Evolutionary conservation across 2,113 vertebrate species (phyloP).

Genomic region (Prolemur simus): DNA sequence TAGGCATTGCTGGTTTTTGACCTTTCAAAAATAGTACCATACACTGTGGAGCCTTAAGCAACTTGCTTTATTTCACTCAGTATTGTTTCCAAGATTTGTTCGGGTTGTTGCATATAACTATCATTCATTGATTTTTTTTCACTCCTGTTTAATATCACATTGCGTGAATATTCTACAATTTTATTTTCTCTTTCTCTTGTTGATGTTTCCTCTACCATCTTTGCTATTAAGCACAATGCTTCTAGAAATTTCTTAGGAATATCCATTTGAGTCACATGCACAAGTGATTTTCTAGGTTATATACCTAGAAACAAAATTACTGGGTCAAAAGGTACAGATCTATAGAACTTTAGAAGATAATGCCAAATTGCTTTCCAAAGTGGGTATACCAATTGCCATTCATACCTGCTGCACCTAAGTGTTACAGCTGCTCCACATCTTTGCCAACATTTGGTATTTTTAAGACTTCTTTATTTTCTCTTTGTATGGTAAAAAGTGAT

Average conservation of each 20-base stretch:
- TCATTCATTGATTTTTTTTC: neutral
- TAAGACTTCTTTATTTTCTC: neutral
- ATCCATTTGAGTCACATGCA: neutral
- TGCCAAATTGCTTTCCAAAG: neutral
- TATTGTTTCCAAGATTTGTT: neutral
- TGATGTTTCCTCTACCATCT: neutral
- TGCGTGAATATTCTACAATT: neutral
- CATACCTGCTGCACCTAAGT: rapidly evolving
- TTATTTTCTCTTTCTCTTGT: neutral
- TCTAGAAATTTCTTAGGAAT: neutral
- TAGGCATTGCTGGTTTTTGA: neutral
- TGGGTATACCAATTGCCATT: rapidly evolving
- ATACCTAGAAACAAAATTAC: neutral
- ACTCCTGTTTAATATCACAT: neutral
- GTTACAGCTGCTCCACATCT: neutral
- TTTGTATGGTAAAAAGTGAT: neutral
- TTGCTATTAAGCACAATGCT: neutral
- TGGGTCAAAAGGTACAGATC: neutral
- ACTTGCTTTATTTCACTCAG: neutral
- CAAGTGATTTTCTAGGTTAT: neutral
- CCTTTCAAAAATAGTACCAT: neutral
- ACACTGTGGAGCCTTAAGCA: neutral
- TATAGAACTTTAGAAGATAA: neutral
- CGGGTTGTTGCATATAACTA: neutral
- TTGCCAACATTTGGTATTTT: neutral